phyloP scores from a whole-genome alignment of 37 sponge, comb jelly and placozoan genomes.

The Oscarella lobularis region DNA sequence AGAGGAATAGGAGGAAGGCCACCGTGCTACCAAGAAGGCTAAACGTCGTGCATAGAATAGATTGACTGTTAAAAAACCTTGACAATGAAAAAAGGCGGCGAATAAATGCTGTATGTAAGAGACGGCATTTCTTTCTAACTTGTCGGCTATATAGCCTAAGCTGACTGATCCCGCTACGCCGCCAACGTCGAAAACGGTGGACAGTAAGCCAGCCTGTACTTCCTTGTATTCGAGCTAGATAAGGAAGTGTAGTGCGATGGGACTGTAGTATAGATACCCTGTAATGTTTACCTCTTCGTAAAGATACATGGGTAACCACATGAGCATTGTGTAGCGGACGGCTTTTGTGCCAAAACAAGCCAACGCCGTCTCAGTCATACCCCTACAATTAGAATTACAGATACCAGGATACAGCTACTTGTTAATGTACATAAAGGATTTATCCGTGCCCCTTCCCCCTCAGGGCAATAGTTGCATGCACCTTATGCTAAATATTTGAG shows the following conservation, averaged over 20 bases:
- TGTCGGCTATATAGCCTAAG: conserved; percentile 7
- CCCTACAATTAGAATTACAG: too few species aligned
- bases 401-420: too few species aligned
- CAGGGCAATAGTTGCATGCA: too few species aligned
- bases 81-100: too few species aligned
- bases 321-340: conserved; percentile 73
- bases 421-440: too few species aligned
- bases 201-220: conserved; percentile 11
- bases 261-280: too few species aligned
- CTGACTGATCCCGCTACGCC: conserved; percentile 13
- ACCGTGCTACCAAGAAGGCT: not conserved
- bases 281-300: conserved; percentile 2
- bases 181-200: conserved; percentile 18
- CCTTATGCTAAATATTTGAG: too few species aligned
- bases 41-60: not conserved
- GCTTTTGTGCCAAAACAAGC: conserved; percentile 66
- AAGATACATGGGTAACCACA: conserved; percentile 74
- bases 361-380: conserved; percentile 56
- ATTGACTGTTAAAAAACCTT: too few species aligned
- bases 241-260: too few species aligned
- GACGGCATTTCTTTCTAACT: too few species aligned
- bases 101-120: too few species aligned
- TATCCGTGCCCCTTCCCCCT: too few species aligned
- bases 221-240: conserved; percentile 5
- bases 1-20: not conserved